Evolutionary conservation across 2,113 vertebrate species (phyloP), one percentile per base, ranked within the genome.

Genomic region (Labrus mixtus): DNA sequence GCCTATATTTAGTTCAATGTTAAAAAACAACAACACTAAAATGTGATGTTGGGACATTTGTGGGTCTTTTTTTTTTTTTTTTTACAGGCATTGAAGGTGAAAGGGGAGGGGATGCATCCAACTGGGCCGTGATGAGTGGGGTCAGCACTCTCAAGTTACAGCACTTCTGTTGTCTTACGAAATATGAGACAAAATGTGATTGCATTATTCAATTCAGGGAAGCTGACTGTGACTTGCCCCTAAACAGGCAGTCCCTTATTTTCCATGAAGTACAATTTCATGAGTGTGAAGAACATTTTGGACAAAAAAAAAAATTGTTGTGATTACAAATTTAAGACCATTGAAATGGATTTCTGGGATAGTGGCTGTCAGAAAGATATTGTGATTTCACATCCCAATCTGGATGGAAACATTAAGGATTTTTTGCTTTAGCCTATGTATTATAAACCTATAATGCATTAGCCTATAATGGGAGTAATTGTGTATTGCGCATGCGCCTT

Each of bases 401-500:
- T 33, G 29, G 6, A 6, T 33, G 4, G 29, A 33, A 33, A n/a
- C n/a, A n/a, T n/a, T n/a, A n/a, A 33, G 29, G 29, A 33, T 6
- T 33, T 33, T 6, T 6, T 33, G 29, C 29, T 6, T 33, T 33
- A 33, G 29, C 29, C 29, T 33, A 33, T 6, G 6, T 33, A n/a
- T n/a, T n/a, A n/a, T n/a, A n/a, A n/a, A n/a, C n/a, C n/a, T n/a
- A n/a, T n/a, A n/a, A n/a, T 33, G 29, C 29, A 33, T 33, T 33
- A 6, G 29, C 29, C 6, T 6, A 33, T 33, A 33, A 6, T 33
- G 29, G 29, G 29, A 33, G 29, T 33, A 33, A 33, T 33, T 33
- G 6, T 6, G 6, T 3, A 11, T 36, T 54, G 75, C 81, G 79
- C 85, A 83, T 73, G 87, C 74, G 76, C 74, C 45, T 53, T 12